Evolutionary conservation across 1,140 invertebrate species (phyloP).

Genomic region (Aphaenogaster rudis): DNA sequence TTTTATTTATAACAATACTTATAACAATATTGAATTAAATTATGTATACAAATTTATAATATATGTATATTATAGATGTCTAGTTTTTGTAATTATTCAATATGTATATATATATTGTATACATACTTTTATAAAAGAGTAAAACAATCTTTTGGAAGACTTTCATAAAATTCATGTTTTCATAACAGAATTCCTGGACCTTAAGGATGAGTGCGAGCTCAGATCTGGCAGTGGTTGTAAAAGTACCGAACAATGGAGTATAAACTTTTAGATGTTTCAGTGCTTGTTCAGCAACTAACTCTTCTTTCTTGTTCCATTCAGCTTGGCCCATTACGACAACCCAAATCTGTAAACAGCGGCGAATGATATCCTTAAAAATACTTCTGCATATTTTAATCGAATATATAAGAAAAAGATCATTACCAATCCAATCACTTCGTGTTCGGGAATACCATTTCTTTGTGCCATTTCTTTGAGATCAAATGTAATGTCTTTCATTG

Average conservation of each 20-base stretch:
- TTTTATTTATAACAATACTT: conserved; percentile 26
- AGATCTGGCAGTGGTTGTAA: conserved; percentile 93
- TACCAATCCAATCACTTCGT: conserved; percentile 94
- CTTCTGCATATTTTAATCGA: neutral
- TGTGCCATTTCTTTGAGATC: conserved; percentile 95
- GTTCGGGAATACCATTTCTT: conserved; percentile 94
- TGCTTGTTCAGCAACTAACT: conserved; percentile 97
- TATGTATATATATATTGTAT: conserved; percentile 69
- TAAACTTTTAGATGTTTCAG: conserved; percentile 96
- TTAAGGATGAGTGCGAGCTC: conserved; percentile 96
- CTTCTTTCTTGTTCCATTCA: conserved; percentile 99
- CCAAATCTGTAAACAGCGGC: conserved; percentile 91
- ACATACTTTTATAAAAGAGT: conserved; percentile 97
- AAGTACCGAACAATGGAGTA: conserved; percentile 94
- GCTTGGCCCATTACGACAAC: conserved; percentile 96
- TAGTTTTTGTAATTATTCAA: neutral
- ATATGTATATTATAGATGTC: neutral
- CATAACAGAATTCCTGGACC: conserved; percentile 99
- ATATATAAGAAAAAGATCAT: conserved; percentile 3
- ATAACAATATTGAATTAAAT: conserved; percentile 28
- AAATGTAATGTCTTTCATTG: conserved; percentile 93
- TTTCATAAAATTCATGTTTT: conserved; percentile 99
- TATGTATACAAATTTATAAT: neutral
- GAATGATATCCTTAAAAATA: conserved; percentile 5
- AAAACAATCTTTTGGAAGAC: conserved; percentile 99